These are phyloP conservation scores for Psilopsiagon aymara DNA, from an alignment of 2,113 vertebrate species.

Conservation along the genomic window DNA sequence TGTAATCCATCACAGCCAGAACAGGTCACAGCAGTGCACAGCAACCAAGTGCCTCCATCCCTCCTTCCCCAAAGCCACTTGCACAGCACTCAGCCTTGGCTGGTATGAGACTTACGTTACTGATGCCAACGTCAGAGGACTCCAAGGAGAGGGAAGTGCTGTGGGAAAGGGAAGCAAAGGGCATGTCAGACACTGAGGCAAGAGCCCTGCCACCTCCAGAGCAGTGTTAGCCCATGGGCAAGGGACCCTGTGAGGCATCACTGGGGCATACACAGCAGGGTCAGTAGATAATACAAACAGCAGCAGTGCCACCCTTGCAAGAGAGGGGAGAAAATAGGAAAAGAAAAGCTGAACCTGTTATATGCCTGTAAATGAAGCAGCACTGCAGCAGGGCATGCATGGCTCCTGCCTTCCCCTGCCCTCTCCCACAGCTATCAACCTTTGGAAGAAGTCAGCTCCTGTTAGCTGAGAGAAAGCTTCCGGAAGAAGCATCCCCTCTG, in stretches of 20 bases:
- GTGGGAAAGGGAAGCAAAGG: neutral
- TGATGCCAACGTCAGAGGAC: constrained; percentile 53
- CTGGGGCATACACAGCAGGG: neutral
- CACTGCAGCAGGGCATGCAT: neutral
- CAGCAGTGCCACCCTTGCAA: neutral
- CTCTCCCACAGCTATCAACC: neutral
- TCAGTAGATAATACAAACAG: neutral
- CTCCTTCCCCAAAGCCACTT: neutral
- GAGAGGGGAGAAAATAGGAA: neutral
- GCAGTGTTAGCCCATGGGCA: neutral
- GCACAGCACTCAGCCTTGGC: neutral
- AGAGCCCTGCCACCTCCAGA: accelerated
- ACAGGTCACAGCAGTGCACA: neutral
- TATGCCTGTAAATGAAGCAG: neutral
- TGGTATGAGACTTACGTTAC: neutral
- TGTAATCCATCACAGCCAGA: neutral
- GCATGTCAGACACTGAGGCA: neutral
- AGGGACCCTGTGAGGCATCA: neutral
- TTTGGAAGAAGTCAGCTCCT: neutral
- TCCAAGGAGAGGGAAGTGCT: constrained; percentile 27
- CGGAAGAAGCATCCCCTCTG: neutral
- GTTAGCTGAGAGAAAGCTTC: neutral
- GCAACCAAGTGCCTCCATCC: neutral
- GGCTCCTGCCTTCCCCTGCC: neutral
- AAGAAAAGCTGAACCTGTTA: neutral